Evolutionary conservation across 2,888 invertebrate species (phyloP).

Genomic region (Drosophila stalkeri): DNA sequence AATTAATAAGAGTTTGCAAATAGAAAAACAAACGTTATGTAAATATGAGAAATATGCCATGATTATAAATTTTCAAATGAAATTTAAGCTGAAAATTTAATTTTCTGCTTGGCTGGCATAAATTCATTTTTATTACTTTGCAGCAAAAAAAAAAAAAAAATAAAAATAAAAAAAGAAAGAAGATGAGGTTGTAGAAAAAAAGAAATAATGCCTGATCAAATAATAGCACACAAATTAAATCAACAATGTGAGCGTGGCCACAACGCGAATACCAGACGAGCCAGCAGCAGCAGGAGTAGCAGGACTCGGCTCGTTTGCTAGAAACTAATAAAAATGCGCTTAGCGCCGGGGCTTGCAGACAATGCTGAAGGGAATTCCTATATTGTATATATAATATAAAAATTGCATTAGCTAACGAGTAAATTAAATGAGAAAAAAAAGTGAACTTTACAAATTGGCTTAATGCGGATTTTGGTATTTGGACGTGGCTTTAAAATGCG

Average conservation of each 20-base stretch:
- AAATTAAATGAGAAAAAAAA: constrained; percentile 54
- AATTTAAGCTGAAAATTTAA: constrained; percentile 32
- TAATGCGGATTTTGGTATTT: constrained; percentile 43
- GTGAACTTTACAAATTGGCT: constrained; percentile 57
- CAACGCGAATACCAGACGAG: constrained; percentile 28
- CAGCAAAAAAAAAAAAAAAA: not conserved
- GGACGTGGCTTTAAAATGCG: not conserved
- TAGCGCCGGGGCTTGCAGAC: constrained; percentile 6
- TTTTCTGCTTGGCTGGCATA: constrained; percentile 48
- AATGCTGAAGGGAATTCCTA: constrained; percentile 30
- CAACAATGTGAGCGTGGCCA: constrained; percentile 43
- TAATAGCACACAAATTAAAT: constrained; percentile 53
- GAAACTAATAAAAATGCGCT: constrained; percentile 49
- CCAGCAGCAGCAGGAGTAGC: not conserved
- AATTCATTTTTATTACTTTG: constrained; percentile 38
- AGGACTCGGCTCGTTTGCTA: constrained; percentile 9
- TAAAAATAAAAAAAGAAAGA: not conserved
- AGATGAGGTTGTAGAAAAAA: not conserved
- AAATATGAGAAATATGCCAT: not conserved
- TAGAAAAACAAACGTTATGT: too few species aligned
- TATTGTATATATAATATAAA: constrained; percentile 33
- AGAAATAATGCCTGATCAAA: constrained; percentile 26
- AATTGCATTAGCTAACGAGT: constrained; percentile 67
- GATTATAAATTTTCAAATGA: not conserved
- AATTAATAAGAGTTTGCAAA: not conserved